phyloP scores from a whole-genome alignment of 2,797 vertebrate genomes.

The Danio choprae region DNA sequence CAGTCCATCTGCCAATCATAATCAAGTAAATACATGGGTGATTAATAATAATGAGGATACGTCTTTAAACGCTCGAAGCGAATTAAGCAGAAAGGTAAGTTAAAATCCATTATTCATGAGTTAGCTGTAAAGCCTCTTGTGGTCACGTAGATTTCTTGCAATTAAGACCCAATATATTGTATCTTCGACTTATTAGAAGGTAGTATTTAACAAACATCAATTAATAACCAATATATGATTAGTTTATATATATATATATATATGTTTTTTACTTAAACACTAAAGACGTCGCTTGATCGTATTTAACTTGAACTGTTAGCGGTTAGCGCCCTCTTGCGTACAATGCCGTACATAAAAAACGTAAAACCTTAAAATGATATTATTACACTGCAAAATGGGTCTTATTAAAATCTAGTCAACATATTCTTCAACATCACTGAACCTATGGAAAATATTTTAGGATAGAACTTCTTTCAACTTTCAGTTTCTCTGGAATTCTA shows the following conservation, averaged over 20 bases:
- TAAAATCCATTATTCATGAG: neutral
- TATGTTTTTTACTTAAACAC: neutral
- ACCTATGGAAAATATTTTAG: no score
- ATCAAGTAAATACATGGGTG: neutral
- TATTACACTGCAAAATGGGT: no score
- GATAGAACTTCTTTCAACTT: no score
- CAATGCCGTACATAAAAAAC: neutral
- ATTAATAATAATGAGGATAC: neutral
- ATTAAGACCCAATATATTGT: neutral
- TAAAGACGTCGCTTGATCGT: neutral
- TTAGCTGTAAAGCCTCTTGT: neutral
- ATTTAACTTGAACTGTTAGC: neutral
- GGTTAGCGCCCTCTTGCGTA: slow-evolving; percentile 10
- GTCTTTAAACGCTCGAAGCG: neutral
- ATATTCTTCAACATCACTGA: no score
- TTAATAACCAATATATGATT: neutral
- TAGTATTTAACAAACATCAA: neutral
- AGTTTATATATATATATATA: neutral
- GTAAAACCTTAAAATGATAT: neutral
- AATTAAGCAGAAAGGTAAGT: neutral
- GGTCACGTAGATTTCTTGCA: neutral
- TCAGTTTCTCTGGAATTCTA: no score
- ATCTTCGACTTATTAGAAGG: neutral
- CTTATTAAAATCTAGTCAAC: no score
- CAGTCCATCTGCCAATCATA: neutral